Percentiles rank a stretch among this genome's conserved stretches.
Conservation (phyloP, 2,113 vertebrate species). For the Spermophilus dauricus region DNA sequence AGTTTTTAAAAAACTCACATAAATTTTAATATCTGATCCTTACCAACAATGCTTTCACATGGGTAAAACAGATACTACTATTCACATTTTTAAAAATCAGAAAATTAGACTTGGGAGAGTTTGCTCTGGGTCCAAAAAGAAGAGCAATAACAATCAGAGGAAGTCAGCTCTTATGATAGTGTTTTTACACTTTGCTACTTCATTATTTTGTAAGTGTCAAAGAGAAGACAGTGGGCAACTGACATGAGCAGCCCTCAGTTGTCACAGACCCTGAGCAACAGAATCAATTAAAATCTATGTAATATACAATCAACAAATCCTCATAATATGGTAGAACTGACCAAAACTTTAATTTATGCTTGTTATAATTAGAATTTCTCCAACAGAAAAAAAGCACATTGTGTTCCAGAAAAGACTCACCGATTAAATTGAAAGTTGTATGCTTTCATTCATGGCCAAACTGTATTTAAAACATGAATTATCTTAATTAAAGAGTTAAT, state of each 20-base stretch:
- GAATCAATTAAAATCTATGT: conserved; percentile 66
- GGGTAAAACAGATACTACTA: background rate
- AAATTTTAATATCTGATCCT: background rate
- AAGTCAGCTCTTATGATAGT: conserved; percentile 2
- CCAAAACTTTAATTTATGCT: conserved; percentile 39
- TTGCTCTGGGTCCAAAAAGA: conserved; percentile 37
- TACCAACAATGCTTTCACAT: background rate
- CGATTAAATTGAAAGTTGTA: conserved; percentile 16
- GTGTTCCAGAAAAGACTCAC: conserved; percentile 26
- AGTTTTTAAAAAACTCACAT: conserved; percentile 54
- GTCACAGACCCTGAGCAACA: conserved; percentile 61
- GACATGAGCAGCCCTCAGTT: conserved; percentile 52
- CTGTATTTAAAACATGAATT: conserved; percentile 69
- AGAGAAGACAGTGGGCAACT: background rate
- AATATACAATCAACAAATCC: background rate
- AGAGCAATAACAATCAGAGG: conserved; percentile 35
- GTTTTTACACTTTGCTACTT: conserved; percentile 30
- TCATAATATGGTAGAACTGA: background rate
- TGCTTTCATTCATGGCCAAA: conserved; percentile 45
- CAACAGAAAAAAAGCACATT: background rate
- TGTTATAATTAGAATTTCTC: conserved; percentile 51
- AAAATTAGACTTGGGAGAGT: background rate
- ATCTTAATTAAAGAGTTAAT: conserved; percentile 48
- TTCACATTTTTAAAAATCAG: conserved; percentile 48
- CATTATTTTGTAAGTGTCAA: conserved; percentile 46